These are phyloP conservation scores for Ascaphus truei DNA, from an alignment of 2,113 vertebrate species.

Conservation along the genomic window DNA sequence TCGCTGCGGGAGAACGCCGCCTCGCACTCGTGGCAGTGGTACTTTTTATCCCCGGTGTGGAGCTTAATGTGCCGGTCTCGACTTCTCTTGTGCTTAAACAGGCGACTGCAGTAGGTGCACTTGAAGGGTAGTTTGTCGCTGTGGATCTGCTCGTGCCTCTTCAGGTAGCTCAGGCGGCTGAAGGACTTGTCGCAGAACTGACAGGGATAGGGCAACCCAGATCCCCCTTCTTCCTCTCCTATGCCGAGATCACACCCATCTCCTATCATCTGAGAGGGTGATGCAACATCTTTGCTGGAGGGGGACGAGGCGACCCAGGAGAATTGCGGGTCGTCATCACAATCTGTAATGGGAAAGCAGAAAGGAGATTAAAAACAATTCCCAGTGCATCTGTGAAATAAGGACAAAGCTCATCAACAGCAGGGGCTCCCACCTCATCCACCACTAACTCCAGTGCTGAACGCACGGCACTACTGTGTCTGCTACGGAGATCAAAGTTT, in stretches of 20 bases:
- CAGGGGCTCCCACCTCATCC: constrained; percentile 48
- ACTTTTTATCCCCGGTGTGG: constrained; percentile 97
- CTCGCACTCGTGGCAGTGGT: constrained; percentile 96
- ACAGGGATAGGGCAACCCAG: constrained; percentile 95
- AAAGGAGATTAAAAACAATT: constrained; percentile 78
- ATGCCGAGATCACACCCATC: constrained; percentile 95
- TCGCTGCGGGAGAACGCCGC: constrained; percentile 96
- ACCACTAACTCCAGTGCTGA: background rate
- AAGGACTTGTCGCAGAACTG: constrained; percentile 99
- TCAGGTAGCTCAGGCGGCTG: constrained; percentile 97
- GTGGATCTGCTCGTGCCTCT: constrained; percentile 98
- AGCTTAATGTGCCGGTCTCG: constrained; percentile 96
- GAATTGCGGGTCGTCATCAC: constrained; percentile 95
- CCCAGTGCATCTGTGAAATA: constrained; percentile 83
- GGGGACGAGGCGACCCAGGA: constrained; percentile 98
- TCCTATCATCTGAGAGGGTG: constrained; percentile 93
- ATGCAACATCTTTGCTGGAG: constrained; percentile 98
- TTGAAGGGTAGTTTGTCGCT: constrained; percentile 99
- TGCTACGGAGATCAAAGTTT: constrained; percentile 35
- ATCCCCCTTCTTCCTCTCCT: constrained; percentile 94
- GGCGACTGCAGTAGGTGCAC: constrained; percentile 97
- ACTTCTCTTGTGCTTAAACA: constrained; percentile 98
- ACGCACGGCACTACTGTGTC: constrained; percentile 44
- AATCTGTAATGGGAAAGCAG: constrained; percentile 90
- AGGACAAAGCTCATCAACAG: constrained; percentile 73